phyloP scores from a whole-genome alignment of 2,888 invertebrate genomes.

The Keiferia lycopersicella region DNA sequence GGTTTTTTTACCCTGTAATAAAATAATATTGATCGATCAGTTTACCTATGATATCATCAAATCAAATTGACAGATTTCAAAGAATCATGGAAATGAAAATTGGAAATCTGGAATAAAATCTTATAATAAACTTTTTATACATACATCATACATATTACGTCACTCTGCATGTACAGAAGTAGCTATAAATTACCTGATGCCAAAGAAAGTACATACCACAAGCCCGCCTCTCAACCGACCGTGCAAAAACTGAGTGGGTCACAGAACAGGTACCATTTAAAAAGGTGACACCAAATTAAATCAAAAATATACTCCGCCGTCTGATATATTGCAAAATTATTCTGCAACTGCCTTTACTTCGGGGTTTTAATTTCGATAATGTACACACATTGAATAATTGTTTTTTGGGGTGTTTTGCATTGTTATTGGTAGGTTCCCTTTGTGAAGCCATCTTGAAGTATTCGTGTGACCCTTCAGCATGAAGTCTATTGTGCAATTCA shows the following conservation, averaged over 20 bases:
- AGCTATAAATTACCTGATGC: constrained; percentile 1
- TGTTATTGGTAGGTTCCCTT: neutral
- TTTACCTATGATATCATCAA: no score
- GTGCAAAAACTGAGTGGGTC: constrained; percentile 61
- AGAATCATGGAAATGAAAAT: no score
- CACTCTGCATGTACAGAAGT: neutral
- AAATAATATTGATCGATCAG: no score
- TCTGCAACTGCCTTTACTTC: constrained; percentile 17
- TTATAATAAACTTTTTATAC: no score
- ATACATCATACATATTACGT: no score
- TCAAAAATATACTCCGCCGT: constrained; percentile 33
- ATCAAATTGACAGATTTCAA: neutral
- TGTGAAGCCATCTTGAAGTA: neutral
- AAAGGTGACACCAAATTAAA: constrained; percentile 44
- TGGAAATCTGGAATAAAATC: no score
- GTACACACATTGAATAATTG: constrained; percentile 4
- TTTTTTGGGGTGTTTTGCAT: neutral
- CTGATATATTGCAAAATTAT: constrained; percentile 28
- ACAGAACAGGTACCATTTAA: constrained; percentile 49
- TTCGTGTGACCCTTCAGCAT: no score
- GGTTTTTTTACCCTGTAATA: no score
- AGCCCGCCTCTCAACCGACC: neutral
- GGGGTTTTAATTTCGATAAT: constrained; percentile 8
- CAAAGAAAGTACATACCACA: neutral
- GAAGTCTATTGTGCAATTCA: no score